These are phyloP conservation scores for Drosophila ohnishii DNA, from an alignment of 1,140 invertebrate genomes.

Conservation along the genomic window DNA sequence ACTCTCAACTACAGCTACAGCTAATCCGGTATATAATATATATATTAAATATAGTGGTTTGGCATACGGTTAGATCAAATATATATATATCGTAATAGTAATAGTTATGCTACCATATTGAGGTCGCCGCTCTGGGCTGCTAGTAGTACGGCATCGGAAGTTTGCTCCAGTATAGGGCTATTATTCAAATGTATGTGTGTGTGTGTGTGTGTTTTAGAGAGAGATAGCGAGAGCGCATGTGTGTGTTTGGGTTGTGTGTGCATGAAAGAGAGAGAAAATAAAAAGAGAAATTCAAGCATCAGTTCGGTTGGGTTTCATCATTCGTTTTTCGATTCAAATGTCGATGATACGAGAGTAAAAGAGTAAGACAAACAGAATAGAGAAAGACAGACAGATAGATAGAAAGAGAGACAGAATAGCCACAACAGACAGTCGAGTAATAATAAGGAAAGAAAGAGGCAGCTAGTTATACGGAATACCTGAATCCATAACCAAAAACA, in stretches of 20 bases:
- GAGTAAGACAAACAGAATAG: conserved; percentile 9
- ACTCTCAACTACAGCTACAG: neutral
- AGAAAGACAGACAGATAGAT: conserved; percentile 23
- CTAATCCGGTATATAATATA: neutral
- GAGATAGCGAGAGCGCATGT: neutral
- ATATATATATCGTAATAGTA: conserved; percentile 2
- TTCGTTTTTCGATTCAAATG: conserved; percentile 25
- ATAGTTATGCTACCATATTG: conserved; percentile 84
- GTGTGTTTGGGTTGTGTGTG: conserved; percentile 34
- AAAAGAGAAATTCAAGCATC: conserved; percentile 61
- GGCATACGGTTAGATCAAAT: conserved; percentile 5
- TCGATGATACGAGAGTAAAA: conserved; percentile 38
- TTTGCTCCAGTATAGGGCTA: conserved; percentile 89
- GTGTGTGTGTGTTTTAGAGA: conserved; percentile 2
- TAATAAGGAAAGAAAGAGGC: conserved; percentile 34
- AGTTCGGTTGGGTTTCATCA: conserved; percentile 66
- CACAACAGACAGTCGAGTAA: conserved; percentile 39
- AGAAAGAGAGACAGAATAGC: conserved; percentile 34
- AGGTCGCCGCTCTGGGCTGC: conserved; percentile 91
- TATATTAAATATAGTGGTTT: neutral
- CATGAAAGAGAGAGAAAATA: conserved; percentile 64
- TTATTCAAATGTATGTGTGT: conserved; percentile 42
- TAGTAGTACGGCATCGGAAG: conserved; percentile 91
- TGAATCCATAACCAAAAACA: conserved; percentile 87
- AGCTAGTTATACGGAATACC: conserved; percentile 84